phyloP scores from a whole-genome alignment of 2,113 vertebrate genomes.

The Clarias gariepinus region DNA sequence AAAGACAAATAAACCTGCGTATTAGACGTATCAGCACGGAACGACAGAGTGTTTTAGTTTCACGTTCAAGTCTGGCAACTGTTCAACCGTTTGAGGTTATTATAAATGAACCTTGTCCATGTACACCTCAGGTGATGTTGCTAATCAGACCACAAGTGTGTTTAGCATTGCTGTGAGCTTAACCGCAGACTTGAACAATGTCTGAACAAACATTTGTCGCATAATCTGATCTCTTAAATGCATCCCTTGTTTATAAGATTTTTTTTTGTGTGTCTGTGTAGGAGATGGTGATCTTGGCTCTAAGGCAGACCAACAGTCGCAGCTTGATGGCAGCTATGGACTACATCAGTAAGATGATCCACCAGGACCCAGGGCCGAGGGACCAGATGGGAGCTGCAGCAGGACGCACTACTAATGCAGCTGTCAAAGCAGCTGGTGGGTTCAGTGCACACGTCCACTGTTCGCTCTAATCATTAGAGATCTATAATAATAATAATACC shows the following conservation, averaged over 20 bases:
- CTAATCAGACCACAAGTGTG: not conserved
- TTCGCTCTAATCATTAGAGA: not conserved
- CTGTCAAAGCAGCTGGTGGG: constrained; percentile 85
- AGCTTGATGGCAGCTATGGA: constrained; percentile 86
- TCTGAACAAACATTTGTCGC: not conserved
- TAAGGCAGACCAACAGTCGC: constrained; percentile 84
- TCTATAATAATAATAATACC: not conserved
- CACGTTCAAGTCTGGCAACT: not conserved
- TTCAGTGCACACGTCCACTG: constrained; percentile 28
- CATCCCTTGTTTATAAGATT: not conserved
- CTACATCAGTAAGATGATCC: constrained; percentile 91
- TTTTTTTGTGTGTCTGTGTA: constrained; percentile 53
- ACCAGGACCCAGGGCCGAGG: constrained; percentile 82
- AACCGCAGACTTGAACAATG: not conserved
- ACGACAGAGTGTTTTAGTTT: not conserved
- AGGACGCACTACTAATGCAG: constrained; percentile 77
- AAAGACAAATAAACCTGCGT: not conserved
- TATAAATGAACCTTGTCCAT: not conserved
- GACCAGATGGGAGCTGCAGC: constrained; percentile 84
- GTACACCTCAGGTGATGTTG: not conserved
- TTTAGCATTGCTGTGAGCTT: not conserved
- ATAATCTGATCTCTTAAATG: not conserved
- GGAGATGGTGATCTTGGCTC: constrained; percentile 85
- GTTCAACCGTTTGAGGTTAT: not conserved
- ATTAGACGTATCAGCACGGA: not conserved